phyloP scores from a whole-genome alignment of 2,797 vertebrate genomes.

The Epinephelus coioides region DNA sequence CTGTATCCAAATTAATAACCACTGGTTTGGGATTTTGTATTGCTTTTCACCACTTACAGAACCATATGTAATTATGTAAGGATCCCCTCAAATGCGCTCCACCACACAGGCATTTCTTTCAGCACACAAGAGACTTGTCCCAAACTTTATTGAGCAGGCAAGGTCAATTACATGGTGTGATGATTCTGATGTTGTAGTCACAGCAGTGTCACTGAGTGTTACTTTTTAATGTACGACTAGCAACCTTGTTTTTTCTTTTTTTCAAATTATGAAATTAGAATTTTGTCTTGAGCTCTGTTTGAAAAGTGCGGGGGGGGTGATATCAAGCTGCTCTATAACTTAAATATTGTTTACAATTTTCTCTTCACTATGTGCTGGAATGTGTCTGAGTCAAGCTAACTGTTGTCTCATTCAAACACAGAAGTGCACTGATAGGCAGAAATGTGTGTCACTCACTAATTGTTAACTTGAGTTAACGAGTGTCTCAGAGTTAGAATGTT shows the following conservation, averaged over 20 bases:
- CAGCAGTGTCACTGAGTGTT: slow-evolving; percentile 24
- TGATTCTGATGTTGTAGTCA: slow-evolving; percentile 47
- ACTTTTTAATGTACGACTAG: slow-evolving; percentile 36
- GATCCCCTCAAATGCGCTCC: slow-evolving; percentile 47
- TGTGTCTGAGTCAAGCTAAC: not conserved
- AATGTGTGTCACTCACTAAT: not conserved
- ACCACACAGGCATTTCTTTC: slow-evolving; percentile 40
- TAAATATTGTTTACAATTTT: not conserved
- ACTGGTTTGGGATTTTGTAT: slow-evolving; percentile 53
- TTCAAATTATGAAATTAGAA: not conserved
- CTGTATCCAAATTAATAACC: slow-evolving; percentile 72
- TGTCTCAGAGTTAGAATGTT: not conserved
- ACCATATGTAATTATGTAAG: slow-evolving; percentile 60
- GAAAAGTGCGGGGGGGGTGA: not conserved
- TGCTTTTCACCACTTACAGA: slow-evolving; percentile 49
- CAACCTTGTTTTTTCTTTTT: not conserved
- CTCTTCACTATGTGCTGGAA: not conserved
- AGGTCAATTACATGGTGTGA: slow-evolving; percentile 71
- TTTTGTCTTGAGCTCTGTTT: not conserved
- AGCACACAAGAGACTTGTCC: slow-evolving; percentile 23
- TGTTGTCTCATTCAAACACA: not conserved
- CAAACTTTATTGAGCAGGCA: slow-evolving; percentile 51
- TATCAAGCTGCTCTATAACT: slow-evolving; percentile 1
- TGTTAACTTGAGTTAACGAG: not conserved
- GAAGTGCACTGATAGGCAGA: not conserved